These are phyloP conservation scores for Fabriciana adippe DNA, from an alignment of 2,888 invertebrate genomes.

Conservation along the genomic window DNA sequence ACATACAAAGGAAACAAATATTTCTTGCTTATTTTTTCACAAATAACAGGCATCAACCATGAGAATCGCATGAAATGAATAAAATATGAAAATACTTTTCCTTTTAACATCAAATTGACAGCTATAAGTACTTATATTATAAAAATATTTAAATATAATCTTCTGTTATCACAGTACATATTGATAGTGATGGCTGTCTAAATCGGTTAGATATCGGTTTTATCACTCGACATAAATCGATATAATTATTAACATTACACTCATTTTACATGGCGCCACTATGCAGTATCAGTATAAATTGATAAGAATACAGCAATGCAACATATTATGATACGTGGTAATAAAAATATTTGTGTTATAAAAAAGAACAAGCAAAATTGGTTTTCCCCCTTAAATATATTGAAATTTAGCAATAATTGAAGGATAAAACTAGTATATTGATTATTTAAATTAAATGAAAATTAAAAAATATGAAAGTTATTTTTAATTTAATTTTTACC, in stretches of 20 bases:
- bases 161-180: slow-evolving; percentile 25
- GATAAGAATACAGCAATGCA: background rate
- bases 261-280: slow-evolving; percentile 52
- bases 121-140: background rate
- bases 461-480: too few relatives aligned
- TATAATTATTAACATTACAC: slow-evolving; percentile 47
- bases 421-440: too few relatives aligned
- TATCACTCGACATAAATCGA: slow-evolving; percentile 45
- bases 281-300: slow-evolving; percentile 43
- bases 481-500: background rate
- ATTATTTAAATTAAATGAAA: too few relatives aligned
- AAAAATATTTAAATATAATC: slow-evolving; percentile 12
- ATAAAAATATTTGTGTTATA: background rate
- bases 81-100: too few relatives aligned
- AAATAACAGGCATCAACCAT: too few relatives aligned
- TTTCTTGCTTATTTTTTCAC: too few relatives aligned
- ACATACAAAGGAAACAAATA: too few relatives aligned
- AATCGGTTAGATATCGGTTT: slow-evolving; percentile 43
- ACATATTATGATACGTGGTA: background rate
- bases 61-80: too few relatives aligned
- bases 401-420: background rate
- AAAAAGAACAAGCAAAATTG: background rate
- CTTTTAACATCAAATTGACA: too few relatives aligned
- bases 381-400: background rate
- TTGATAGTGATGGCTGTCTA: slow-evolving; percentile 41